Conservation (phyloP, 2,888 invertebrate genomes). For the Lutraria lutraria region DNA sequence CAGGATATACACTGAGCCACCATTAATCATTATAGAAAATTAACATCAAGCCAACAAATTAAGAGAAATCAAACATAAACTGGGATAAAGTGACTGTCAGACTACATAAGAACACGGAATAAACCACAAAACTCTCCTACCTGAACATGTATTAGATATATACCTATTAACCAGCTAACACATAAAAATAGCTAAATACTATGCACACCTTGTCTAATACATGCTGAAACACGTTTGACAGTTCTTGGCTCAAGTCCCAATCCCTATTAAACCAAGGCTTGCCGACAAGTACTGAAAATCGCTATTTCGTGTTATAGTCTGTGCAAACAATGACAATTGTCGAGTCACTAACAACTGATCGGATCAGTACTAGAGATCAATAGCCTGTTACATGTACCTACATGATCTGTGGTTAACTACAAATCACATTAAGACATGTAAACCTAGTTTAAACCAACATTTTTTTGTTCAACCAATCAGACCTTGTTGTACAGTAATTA, state of each 20-base stretch:
- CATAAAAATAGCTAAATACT: slow-evolving; percentile 37
- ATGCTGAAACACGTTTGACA: slow-evolving; percentile 44
- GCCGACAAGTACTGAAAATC: slow-evolving; percentile 28
- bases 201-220: slow-evolving; percentile 32
- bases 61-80: neutral
- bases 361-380: slow-evolving; percentile 1
- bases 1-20: neutral
- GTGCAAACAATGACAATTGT: neutral
- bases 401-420: neutral
- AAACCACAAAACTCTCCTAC: neutral
- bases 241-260: slow-evolving; percentile 45
- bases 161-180: slow-evolving; percentile 17
- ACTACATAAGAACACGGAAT: neutral
- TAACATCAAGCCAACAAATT: neutral
- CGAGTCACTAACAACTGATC: slow-evolving; percentile 11
- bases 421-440: neutral
- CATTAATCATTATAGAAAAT: slow-evolving; percentile 3
- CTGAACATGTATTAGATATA: neutral
- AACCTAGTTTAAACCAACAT: neutral
- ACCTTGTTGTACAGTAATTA: neutral
- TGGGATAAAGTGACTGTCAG: neutral
- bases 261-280: slow-evolving; percentile 32
- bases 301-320: slow-evolving; percentile 22
- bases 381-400: neutral
- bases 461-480: neutral